Base-by-base conservation (phyloP, 2,797 vertebrate genomes). In the Hippopotamyrus pictus region DNA sequence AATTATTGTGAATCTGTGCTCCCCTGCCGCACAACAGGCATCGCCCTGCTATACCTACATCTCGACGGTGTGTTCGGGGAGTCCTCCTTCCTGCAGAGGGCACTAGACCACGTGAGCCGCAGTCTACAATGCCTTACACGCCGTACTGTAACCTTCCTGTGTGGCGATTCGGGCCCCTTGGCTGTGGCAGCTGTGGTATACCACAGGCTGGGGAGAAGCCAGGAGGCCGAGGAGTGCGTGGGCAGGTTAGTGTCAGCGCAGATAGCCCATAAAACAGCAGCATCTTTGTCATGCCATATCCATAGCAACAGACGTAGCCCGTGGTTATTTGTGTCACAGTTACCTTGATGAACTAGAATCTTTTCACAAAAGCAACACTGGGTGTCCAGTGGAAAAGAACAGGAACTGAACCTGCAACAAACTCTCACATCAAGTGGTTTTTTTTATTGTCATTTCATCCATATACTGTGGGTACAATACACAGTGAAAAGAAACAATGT, bases 31-130 rank as follows among this genome's bases (percentile, higher is more conserved):
- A 46, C 91, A 89, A 0, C 94, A 99, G 98, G 98, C 84, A 97
- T 99, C 3, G 97, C 98, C 17, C 90, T 99, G 92, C 97, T 99
- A 53, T 99, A 99, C 93, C 94, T 99, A 90, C 98, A 99, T 91
- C 97, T 99, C 59, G 93, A 97, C 59, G 93, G 95, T 0, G 94
- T 98, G 17, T 98, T 97, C 19, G 96, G 95, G 25, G 97, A 99
- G 69, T 88, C 95, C 0, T 92, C 94, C 69, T 97, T 96, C 90
- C 96, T 99, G 0, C 96, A 97, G 89, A 96, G 92, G 92, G 97
- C 98, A 0, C 95, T 97, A 0, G 95, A 97, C 5, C 95, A 99
- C 0, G 94, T 96, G 29, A 96, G 94, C 94, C 97, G 92, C 92
- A 97, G 97, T 90, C 95, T 99, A 89, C 96, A 91, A 89, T 96